Percentiles rank a stretch among this genome's conserved stretches.
Evolutionary conservation across 2,888 invertebrate species (phyloP).

Genomic region (Pediacus dermestoides): DNA sequence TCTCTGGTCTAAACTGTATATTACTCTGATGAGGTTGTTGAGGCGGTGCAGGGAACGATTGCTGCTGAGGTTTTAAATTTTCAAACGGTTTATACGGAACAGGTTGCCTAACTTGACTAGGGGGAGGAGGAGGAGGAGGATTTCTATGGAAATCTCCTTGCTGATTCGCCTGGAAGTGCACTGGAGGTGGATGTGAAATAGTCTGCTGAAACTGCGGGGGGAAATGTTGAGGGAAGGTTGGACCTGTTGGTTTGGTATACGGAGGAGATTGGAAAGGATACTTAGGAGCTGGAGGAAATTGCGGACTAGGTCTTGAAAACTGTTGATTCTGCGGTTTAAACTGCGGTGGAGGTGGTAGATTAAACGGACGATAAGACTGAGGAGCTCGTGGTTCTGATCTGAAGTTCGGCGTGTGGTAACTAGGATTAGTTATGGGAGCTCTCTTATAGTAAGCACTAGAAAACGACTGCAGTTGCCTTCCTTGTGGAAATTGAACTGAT

Average conservation of each 20-base stretch:
- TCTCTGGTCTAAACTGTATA: slow-evolving; percentile 50
- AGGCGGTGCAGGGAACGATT: slow-evolving; percentile 31
- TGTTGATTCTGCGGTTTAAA: slow-evolving; percentile 13
- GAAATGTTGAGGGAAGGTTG: slow-evolving; percentile 12
- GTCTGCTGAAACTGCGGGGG: slow-evolving; percentile 28
- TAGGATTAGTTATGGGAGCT: slow-evolving; percentile 15
- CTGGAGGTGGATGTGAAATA: slow-evolving; percentile 28
- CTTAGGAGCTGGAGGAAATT: slow-evolving; percentile 23
- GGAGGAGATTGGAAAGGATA: slow-evolving; percentile 21
- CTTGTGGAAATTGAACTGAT: slow-evolving; percentile 32
- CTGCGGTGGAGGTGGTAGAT: slow-evolving; percentile 44
- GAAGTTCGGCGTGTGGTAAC: slow-evolving; percentile 24
- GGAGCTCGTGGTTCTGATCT: slow-evolving; percentile 44
- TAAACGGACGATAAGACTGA: slow-evolving; percentile 56
- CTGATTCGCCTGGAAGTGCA: slow-evolving; percentile 25
- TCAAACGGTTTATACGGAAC: slow-evolving; percentile 44
- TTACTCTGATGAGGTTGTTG: slow-evolving; percentile 29
- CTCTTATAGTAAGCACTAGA: slow-evolving; percentile 33
- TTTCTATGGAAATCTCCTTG: no score
- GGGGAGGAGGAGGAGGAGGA: slow-evolving; percentile 31
- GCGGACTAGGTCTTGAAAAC: not conserved
- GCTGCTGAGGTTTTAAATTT: slow-evolving; percentile 23
- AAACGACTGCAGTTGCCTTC: slow-evolving; percentile 37
- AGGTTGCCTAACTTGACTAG: slow-evolving; percentile 37
- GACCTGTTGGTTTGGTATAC: slow-evolving; percentile 17